Percentiles rank a stretch among this genome's conserved stretches.
Conservation (phyloP, 2,113 vertebrate genomes). For the Pomatorhinus ruficollis region DNA sequence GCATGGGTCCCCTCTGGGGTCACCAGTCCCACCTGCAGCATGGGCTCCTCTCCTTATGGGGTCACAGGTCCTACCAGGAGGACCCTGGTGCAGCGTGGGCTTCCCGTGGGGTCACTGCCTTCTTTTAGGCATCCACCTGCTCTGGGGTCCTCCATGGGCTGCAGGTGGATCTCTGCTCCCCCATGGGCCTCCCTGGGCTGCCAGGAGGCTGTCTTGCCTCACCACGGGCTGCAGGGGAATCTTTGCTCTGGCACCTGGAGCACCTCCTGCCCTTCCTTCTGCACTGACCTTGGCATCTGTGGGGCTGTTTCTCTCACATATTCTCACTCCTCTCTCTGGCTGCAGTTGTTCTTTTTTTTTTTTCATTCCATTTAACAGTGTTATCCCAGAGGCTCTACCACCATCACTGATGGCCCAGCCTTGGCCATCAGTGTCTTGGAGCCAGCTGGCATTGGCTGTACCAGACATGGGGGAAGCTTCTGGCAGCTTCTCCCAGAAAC, state of each 20-base stretch:
- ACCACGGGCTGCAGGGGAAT: background rate
- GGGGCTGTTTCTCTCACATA: accelerated
- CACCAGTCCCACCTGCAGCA: background rate
- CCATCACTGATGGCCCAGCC: background rate
- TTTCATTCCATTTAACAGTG: background rate
- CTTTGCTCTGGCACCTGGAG: background rate
- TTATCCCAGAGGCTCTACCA: background rate
- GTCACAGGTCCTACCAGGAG: background rate
- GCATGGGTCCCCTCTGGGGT: background rate
- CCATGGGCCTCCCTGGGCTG: background rate
- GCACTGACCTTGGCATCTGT: background rate
- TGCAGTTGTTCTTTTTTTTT: background rate
- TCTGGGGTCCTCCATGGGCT: background rate
- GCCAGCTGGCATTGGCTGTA: background rate
- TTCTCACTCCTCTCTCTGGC: background rate
- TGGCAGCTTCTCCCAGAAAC: background rate
- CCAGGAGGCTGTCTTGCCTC: background rate
- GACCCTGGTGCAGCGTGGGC: background rate
- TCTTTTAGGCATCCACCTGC: background rate
- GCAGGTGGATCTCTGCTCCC: background rate
- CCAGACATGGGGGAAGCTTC: background rate
- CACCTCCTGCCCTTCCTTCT: background rate
- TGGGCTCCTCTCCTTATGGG: accelerated
- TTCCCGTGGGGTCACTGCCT: background rate
- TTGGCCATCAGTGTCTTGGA: background rate